Conservation (phyloP, 2,797 vertebrate species). For the Eleutherodactylus coqui region DNA sequence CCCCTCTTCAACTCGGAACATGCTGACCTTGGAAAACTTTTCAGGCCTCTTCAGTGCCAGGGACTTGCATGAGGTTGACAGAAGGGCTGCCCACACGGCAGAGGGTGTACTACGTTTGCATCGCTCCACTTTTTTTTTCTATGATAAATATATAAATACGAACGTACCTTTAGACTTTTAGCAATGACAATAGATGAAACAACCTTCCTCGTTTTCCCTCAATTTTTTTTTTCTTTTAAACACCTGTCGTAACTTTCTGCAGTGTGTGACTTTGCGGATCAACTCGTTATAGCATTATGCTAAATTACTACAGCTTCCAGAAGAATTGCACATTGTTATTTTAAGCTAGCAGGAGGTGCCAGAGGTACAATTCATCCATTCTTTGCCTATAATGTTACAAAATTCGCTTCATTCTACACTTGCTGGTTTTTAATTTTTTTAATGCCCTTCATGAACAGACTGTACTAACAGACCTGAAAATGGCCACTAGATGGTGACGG, state of each 20-base stretch:
- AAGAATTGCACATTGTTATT: not conserved
- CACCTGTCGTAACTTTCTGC: not conserved
- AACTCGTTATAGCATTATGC: not conserved
- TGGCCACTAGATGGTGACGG: constrained; percentile 3
- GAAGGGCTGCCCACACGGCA: constrained; percentile 7
- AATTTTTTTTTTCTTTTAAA: constrained; percentile 20
- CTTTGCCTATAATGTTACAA: constrained; percentile 7
- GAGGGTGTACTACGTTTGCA: constrained; percentile 24
- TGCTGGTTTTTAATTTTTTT: not conserved
- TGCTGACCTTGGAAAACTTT: constrained; percentile 1
- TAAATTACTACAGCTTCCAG: not conserved
- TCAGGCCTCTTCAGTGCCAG: constrained; percentile 27
- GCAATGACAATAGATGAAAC: constrained; percentile 39
- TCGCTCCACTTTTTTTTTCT: constrained; percentile 37
- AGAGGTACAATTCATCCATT: not conserved
- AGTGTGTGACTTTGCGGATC: not conserved
- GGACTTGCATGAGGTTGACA: constrained; percentile 16
- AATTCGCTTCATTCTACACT: constrained; percentile 1
- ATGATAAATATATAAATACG: constrained; percentile 60
- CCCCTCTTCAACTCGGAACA: not conserved
- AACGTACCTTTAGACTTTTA: constrained; percentile 61
- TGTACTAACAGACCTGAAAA: not conserved
- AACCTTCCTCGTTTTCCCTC: not conserved
- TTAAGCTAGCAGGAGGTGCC: too few relatives aligned
- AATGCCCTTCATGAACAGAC: not conserved